These are phyloP conservation scores for Pherbina coryleti DNA, from an alignment of 2,888 invertebrate species.

Conservation along the genomic window DNA sequence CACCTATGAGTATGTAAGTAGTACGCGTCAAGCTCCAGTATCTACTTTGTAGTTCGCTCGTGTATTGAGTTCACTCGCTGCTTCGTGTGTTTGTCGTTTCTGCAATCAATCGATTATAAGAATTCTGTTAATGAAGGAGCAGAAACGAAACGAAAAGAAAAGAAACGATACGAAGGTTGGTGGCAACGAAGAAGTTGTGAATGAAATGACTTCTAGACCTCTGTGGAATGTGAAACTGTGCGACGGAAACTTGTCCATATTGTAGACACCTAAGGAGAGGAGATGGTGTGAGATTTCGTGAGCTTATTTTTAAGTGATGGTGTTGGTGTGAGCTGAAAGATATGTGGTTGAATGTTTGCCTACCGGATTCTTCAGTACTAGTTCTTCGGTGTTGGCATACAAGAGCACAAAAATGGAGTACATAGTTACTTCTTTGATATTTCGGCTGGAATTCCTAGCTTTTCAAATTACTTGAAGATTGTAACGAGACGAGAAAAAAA, in stretches of 20 bases:
- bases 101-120: conserved; percentile 41
- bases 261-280: conserved; percentile 42
- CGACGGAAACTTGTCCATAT: conserved; percentile 58
- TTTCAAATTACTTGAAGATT: too few species aligned
- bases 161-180: conserved; percentile 4
- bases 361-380: conserved; percentile 5
- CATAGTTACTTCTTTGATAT: too few species aligned
- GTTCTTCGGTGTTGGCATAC: too few species aligned
- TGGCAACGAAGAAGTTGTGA: conserved; percentile 60
- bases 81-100: neutral
- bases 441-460: too few species aligned
- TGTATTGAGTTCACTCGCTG: neutral
- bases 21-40: conserved; percentile 5
- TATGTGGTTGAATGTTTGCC: conserved; percentile 1
- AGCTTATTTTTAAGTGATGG: conserved; percentile 34
- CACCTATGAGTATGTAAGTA: neutral
- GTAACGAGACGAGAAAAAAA: too few species aligned
- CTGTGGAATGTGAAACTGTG: conserved; percentile 65
- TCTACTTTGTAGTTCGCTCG: neutral
- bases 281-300: conserved; percentile 24
- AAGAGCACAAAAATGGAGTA: too few species aligned
- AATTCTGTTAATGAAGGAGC: conserved; percentile 50
- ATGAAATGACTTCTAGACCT: conserved; percentile 67
- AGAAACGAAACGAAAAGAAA: conserved; percentile 33
- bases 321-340: neutral